Percentiles rank a stretch among this genome's conserved stretches.
Conservation (phyloP, 2,797 vertebrate genomes). For the Limosa lapponica region DNA sequence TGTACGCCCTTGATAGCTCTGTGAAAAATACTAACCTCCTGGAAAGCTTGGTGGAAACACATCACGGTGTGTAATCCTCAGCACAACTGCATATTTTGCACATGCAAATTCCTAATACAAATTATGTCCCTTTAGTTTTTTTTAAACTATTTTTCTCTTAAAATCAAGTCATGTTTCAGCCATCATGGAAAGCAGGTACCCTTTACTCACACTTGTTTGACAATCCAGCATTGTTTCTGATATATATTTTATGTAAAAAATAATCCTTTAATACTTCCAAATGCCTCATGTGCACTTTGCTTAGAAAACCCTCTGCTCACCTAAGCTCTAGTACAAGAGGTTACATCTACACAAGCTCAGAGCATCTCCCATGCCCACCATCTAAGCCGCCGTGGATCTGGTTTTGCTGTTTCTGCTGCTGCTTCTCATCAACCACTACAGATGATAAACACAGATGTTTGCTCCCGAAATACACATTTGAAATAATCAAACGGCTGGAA, state of each 20-base stretch:
- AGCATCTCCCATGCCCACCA: slow-evolving; percentile 1
- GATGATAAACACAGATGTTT: slow-evolving; percentile 46
- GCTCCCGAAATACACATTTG: slow-evolving; percentile 19
- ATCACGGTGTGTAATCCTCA: background rate
- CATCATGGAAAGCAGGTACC: background rate
- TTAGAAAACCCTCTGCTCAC: background rate
- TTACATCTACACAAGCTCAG: slow-evolving; percentile 8
- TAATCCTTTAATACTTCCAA: slow-evolving; percentile 52
- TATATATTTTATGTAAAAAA: slow-evolving; percentile 21
- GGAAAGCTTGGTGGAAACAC: background rate
- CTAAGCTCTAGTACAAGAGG: slow-evolving; percentile 21
- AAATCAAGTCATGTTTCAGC: background rate
- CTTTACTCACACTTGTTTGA: background rate
- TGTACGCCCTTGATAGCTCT: background rate
- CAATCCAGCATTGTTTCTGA: background rate
- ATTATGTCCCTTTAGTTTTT: background rate
- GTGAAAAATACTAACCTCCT: background rate
- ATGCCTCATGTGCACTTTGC: background rate
- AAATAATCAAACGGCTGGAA: background rate
- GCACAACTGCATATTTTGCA: background rate
- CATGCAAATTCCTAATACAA: background rate
- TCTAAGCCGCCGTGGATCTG: background rate
- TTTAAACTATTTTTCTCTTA: background rate
- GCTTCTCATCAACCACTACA: background rate
- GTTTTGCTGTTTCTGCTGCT: background rate